These are phyloP conservation scores for Lasioglossum lativentre DNA, from an alignment of 2,888 invertebrate genomes.

Conservation along the genomic window DNA sequence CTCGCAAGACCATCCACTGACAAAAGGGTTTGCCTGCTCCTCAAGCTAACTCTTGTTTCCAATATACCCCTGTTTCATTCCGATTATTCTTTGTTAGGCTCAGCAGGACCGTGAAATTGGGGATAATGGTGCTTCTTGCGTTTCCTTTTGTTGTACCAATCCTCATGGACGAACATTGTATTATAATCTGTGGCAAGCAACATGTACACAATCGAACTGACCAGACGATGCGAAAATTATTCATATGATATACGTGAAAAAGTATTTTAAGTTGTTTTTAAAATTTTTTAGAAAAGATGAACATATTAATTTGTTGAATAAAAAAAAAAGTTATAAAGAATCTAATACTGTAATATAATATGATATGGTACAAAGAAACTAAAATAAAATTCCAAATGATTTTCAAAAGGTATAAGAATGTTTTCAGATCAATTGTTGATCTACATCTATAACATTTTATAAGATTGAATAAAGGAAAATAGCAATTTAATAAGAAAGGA, in stretches of 20 bases:
- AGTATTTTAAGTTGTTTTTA: too few relatives aligned
- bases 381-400: too few relatives aligned
- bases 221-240: background rate
- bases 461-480: background rate
- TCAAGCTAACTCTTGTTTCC: constrained; percentile 13
- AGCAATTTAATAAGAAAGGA: background rate
- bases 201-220: background rate
- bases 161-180: background rate
- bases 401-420: too few relatives aligned
- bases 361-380: too few relatives aligned
- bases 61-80: constrained; percentile 21
- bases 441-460: background rate
- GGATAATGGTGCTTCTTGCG: constrained; percentile 21
- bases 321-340: too few relatives aligned
- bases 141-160: background rate
- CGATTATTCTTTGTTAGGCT: constrained; percentile 20
- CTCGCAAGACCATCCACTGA: background rate
- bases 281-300: too few relatives aligned
- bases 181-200: background rate
- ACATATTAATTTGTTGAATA: too few relatives aligned
- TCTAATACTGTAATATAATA: too few relatives aligned
- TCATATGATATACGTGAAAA: background rate
- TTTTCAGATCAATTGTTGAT: too few relatives aligned
- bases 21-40: constrained; percentile 16
- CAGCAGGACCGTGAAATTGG: constrained; percentile 30